Conservation (phyloP, 1,140 invertebrate genomes). For the Drosophila virilis region DNA sequence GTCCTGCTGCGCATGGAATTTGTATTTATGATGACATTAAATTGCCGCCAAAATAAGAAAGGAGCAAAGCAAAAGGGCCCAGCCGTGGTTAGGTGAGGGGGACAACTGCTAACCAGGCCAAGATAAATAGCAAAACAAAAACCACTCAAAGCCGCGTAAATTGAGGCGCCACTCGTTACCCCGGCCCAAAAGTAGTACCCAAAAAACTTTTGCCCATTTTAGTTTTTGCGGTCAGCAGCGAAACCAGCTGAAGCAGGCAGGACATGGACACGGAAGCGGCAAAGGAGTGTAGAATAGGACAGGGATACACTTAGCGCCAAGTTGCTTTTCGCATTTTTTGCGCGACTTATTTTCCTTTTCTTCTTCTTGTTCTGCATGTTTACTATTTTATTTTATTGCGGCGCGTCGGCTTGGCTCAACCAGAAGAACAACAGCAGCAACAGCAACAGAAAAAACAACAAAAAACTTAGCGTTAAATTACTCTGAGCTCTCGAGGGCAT, state of each 20-base stretch:
- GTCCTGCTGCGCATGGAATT: slow-evolving; percentile 67
- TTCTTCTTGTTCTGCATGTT: slow-evolving; percentile 50
- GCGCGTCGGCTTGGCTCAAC: slow-evolving; percentile 27
- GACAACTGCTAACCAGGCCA: slow-evolving; percentile 60
- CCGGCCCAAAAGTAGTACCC: not conserved
- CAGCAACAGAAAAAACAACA: slow-evolving; percentile 12
- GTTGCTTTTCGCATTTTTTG: slow-evolving; percentile 60
- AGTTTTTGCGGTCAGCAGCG: slow-evolving; percentile 40
- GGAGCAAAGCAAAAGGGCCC: slow-evolving; percentile 9
- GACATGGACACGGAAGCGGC: not conserved
- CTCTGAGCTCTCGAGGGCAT: slow-evolving; percentile 73
- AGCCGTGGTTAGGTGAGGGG: slow-evolving; percentile 17
- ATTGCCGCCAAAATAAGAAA: slow-evolving; percentile 58
- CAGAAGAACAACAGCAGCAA: slow-evolving; percentile 11
- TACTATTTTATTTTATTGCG: slow-evolving; percentile 70
- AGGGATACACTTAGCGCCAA: slow-evolving; percentile 57
- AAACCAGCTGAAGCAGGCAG: not conserved
- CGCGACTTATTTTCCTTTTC: slow-evolving; percentile 61
- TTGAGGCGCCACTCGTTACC: slow-evolving; percentile 47
- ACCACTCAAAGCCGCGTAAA: slow-evolving; percentile 77
- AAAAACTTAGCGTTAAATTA: slow-evolving; percentile 81
- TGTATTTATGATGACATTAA: slow-evolving; percentile 81
- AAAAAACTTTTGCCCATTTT: slow-evolving; percentile 34
- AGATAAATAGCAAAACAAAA: slow-evolving; percentile 79
- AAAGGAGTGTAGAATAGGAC: not conserved